Conservation (phyloP, 2,888 invertebrate species). For the Mesorhabditis sp. region DNA sequence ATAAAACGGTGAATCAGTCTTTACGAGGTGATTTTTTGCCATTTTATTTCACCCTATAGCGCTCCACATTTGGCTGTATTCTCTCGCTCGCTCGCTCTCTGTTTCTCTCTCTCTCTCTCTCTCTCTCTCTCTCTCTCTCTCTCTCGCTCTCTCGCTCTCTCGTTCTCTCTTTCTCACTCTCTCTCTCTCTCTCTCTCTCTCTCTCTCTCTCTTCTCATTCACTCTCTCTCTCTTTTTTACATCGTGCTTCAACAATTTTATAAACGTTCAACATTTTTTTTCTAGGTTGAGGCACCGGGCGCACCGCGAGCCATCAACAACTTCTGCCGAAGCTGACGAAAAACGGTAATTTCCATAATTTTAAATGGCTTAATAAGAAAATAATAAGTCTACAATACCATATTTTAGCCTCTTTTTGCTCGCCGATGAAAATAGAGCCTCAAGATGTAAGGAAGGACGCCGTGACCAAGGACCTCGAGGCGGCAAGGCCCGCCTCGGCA, state of each 20-base stretch:
- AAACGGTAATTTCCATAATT: no score
- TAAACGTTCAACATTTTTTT: background rate
- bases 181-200: background rate
- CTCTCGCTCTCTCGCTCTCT: background rate
- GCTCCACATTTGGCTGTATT: no score
- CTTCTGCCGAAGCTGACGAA: conserved; percentile 4
- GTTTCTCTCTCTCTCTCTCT: no score
- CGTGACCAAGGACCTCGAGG: background rate
- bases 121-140: background rate
- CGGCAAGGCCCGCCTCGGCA: conserved; percentile 5
- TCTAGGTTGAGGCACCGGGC: conserved; percentile 5
- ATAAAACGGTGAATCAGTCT: no score
- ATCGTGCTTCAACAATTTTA: no score
- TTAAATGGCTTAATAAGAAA: no score
- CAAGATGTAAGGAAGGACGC: background rate
- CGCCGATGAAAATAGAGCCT: conserved; percentile 2
- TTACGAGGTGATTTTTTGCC: no score
- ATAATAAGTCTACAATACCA: no score
- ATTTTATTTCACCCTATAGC: no score
- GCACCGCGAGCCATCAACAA: conserved; percentile 3
- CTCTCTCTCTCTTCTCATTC: background rate
- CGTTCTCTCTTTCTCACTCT: background rate
- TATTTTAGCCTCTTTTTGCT: background rate
- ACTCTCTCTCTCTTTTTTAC: background rate
- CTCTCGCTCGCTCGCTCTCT: no score